Conservation (phyloP, 2,888 invertebrate genomes). For the Strigamia maritima region DNA sequence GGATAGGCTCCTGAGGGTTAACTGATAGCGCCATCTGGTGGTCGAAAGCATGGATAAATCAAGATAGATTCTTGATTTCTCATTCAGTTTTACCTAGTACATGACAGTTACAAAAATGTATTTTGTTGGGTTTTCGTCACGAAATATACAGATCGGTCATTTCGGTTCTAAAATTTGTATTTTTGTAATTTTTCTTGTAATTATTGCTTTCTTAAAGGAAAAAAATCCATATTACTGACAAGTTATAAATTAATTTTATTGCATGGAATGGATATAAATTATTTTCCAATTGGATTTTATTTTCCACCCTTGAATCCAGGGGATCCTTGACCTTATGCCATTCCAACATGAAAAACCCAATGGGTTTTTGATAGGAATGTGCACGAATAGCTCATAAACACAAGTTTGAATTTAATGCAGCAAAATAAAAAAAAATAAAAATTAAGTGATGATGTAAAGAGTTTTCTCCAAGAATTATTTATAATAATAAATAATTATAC, state of each 20-base stretch:
- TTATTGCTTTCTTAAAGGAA: too few relatives aligned
- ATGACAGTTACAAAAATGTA: too few relatives aligned
- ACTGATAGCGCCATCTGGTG: too few relatives aligned
- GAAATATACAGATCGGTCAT: too few relatives aligned
- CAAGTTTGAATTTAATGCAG: background rate
- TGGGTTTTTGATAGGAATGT: conserved; percentile 10
- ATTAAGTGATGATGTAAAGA: background rate
- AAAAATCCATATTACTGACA: too few relatives aligned
- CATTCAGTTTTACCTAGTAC: too few relatives aligned
- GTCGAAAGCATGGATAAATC: too few relatives aligned
- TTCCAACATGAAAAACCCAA: background rate
- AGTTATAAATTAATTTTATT: background rate
- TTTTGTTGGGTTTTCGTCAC: too few relatives aligned
- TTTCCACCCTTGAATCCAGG: background rate
- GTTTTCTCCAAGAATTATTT: background rate
- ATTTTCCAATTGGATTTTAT: background rate
- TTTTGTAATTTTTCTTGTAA: too few relatives aligned
- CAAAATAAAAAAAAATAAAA: background rate
- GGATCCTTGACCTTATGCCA: background rate
- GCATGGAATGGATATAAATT: background rate
- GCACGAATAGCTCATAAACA: background rate
- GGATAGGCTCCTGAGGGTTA: too few relatives aligned
- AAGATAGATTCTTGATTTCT: too few relatives aligned
- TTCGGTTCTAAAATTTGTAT: too few relatives aligned
- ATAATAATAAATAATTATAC: background rate